These are phyloP conservation scores for Arizona elegans DNA, from an alignment of 2,113 vertebrate genomes.

Conservation along the genomic window DNA sequence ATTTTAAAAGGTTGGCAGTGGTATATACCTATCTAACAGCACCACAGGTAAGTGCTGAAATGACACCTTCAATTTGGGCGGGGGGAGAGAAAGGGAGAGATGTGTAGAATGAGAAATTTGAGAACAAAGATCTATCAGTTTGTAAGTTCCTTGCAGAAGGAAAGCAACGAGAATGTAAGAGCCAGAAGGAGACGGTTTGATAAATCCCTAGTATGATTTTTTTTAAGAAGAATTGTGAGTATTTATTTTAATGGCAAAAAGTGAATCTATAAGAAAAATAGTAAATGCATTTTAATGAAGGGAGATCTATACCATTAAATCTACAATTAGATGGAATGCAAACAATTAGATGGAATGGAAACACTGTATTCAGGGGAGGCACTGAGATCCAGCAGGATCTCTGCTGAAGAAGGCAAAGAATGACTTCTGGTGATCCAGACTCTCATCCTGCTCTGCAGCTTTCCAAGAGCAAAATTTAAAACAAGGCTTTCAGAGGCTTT, in stretches of 20 bases:
- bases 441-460: neutral
- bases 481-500: neutral
- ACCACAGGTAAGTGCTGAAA: accelerated
- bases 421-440: neutral
- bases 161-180: neutral
- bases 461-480: neutral
- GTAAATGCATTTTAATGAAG: neutral
- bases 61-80: no score
- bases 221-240: no score
- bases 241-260: neutral
- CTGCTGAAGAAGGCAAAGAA: neutral
- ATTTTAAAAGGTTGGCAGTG: neutral
- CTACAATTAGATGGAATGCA: neutral
- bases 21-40: neutral
- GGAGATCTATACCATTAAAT: neutral
- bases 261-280: neutral
- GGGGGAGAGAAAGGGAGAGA: neutral
- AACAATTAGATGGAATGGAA: neutral
- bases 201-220: neutral
- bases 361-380: neutral
- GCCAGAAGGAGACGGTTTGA: neutral
- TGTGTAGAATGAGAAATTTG: neutral
- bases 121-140: neutral
- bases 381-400: neutral
- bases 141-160: neutral